Evolutionary conservation across 2,113 vertebrate species (phyloP).

Genomic region (Datnioides undecimradiatus): DNA sequence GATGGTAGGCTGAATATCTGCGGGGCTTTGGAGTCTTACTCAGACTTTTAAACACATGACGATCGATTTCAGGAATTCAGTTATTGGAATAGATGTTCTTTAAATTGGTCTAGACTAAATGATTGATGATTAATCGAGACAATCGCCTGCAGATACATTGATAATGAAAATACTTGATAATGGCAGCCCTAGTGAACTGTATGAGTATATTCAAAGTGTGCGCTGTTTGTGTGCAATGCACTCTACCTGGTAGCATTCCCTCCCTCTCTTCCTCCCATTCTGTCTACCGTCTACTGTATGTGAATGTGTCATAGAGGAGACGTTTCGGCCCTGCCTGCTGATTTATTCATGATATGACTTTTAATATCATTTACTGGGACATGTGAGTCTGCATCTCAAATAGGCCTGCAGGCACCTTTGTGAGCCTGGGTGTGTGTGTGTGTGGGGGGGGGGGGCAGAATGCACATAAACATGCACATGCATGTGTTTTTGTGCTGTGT

Average conservation of each 20-base stretch:
- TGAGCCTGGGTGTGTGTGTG: conserved; percentile 35
- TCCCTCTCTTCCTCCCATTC: conserved; percentile 19
- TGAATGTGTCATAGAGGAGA: conserved; percentile 72
- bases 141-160: not conserved
- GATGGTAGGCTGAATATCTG: not conserved
- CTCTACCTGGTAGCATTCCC: conserved; percentile 16
- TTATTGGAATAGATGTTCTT: too few species aligned
- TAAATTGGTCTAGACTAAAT: not conserved
- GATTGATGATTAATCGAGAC: not conserved
- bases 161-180: not conserved
- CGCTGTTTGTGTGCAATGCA: not conserved
- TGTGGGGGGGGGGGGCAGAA: conserved; percentile 28
- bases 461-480: conserved; percentile 21
- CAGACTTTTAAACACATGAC: too few species aligned
- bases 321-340: conserved; percentile 64
- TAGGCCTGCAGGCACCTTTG: conserved; percentile 74
- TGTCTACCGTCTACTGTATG: conserved; percentile 43
- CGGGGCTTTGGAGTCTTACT: too few species aligned
- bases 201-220: conserved; percentile 8
- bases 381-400: conserved; percentile 80
- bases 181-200: not conserved
- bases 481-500: not conserved
- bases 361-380: conserved; percentile 83
- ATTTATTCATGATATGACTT: conserved; percentile 85
- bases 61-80: not conserved